These are phyloP conservation scores for Temnothorax nylanderi DNA, from an alignment of 1,140 invertebrate species.

Conservation along the genomic window DNA sequence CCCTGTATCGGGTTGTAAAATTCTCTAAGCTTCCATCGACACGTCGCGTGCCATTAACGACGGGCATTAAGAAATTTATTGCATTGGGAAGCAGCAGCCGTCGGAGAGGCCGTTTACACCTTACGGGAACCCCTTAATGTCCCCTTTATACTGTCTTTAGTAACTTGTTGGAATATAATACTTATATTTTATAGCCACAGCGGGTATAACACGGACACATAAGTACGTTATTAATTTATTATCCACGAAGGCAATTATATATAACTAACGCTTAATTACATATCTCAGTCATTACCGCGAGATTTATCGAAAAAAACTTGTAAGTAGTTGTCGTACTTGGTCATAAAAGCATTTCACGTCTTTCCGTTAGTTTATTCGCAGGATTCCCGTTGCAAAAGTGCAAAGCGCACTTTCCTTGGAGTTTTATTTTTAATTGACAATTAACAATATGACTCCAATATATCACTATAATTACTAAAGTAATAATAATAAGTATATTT, in stretches of 20 bases:
- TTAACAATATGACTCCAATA: neutral
- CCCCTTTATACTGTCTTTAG: neutral
- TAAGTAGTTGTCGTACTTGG: neutral
- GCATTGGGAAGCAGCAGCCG: neutral
- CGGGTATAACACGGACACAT: neutral
- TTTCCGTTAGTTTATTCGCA: neutral
- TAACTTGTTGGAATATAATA: slow-evolving; percentile 24
- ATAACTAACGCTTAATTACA: neutral
- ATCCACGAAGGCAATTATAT: neutral
- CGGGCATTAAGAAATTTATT: slow-evolving; percentile 32
- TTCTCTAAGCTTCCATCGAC: neutral
- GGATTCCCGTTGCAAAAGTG: neutral
- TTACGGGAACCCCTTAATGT: slow-evolving; percentile 10
- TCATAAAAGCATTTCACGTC: neutral
- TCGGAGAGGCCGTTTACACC: slow-evolving; percentile 20
- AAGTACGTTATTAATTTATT: slow-evolving; percentile 25
- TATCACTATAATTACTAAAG: neutral
- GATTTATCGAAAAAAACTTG: slow-evolving; percentile 22
- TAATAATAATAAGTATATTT: neutral
- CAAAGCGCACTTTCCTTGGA: neutral
- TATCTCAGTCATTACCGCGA: neutral
- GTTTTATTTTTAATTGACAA: neutral
- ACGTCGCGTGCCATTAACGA: slow-evolving; percentile 9
- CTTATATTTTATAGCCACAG: neutral
- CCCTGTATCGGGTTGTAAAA: neutral